These are phyloP conservation scores for Meta bourneti DNA, from an alignment of 2,888 invertebrate genomes.

Conservation along the genomic window DNA sequence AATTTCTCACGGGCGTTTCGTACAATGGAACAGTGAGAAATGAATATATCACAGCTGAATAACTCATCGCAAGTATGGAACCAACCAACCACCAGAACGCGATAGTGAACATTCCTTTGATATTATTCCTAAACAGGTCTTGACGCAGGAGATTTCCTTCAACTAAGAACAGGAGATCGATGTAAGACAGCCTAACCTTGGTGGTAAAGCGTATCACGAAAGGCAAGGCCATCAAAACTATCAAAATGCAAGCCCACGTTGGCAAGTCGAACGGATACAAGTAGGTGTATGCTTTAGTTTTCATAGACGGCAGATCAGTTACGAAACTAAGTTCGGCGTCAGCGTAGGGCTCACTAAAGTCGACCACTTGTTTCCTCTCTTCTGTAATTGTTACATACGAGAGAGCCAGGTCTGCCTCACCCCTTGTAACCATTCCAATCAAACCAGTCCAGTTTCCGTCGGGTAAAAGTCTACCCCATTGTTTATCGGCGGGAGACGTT, in stretches of 20 bases:
- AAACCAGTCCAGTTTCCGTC: slow-evolving; percentile 9
- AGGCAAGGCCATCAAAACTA: background rate
- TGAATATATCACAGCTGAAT: background rate
- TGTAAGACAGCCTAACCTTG: background rate
- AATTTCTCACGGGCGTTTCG: background rate
- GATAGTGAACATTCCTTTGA: background rate
- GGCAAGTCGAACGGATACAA: background rate
- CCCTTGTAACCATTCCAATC: background rate
- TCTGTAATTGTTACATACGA: background rate
- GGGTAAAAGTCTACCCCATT: background rate
- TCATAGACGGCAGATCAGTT: background rate
- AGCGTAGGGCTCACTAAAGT: background rate
- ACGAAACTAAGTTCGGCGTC: background rate
- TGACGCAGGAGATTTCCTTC: background rate
- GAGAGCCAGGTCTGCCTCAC: background rate
- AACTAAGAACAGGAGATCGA: background rate
- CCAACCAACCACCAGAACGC: background rate
- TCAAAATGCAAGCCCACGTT: background rate
- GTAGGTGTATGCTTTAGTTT: background rate
- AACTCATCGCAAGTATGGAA: background rate
- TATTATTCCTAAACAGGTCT: background rate
- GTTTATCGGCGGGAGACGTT: background rate
- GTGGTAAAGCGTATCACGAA: background rate
- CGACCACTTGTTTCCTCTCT: background rate
- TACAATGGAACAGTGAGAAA: slow-evolving; percentile 1